A percentile compares a stretch with the other conserved stretches of the same genome.
Conservation (phyloP, 2,113 vertebrate species). For the Eupsittula cactorum region DNA sequence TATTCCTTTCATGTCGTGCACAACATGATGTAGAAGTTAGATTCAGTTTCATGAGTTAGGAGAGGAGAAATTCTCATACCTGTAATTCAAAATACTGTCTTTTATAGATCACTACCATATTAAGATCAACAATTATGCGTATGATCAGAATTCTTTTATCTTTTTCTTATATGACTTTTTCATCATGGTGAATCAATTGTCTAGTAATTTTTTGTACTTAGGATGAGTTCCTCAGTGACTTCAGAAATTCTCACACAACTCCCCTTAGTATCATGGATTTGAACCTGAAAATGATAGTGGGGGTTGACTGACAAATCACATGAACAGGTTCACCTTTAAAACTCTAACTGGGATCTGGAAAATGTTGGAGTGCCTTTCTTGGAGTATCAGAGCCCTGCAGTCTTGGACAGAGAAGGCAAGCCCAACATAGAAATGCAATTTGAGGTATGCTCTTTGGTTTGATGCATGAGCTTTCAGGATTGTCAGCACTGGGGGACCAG, state of each 20-base stretch:
- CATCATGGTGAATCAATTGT: not conserved
- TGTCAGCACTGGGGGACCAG: not conserved
- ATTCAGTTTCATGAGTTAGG: not conserved
- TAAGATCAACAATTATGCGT: not conserved
- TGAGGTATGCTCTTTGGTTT: not conserved
- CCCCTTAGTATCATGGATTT: not conserved
- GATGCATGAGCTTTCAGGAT: not conserved
- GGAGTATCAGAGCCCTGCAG: not conserved
- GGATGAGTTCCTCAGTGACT: not conserved
- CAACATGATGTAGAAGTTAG: not conserved
- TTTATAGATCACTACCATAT: not conserved
- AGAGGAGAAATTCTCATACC: not conserved
- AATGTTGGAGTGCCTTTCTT: not conserved
- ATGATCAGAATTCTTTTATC: not conserved
- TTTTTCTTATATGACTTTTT: not conserved
- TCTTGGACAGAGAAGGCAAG: not conserved
- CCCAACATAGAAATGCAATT: not conserved
- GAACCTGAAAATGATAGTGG: not conserved
- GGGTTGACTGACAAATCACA: not conserved
- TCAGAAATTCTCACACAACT: not conserved
- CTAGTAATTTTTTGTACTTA: not conserved
- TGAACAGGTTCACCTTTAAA: not conserved
- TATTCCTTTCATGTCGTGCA: not conserved
- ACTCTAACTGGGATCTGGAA: not conserved
- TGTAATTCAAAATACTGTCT: not conserved